Base-by-base conservation (phyloP, 30 jellyfish, hydroid and myxozoan genomes). In the Rhopilema esculentum region DNA sequence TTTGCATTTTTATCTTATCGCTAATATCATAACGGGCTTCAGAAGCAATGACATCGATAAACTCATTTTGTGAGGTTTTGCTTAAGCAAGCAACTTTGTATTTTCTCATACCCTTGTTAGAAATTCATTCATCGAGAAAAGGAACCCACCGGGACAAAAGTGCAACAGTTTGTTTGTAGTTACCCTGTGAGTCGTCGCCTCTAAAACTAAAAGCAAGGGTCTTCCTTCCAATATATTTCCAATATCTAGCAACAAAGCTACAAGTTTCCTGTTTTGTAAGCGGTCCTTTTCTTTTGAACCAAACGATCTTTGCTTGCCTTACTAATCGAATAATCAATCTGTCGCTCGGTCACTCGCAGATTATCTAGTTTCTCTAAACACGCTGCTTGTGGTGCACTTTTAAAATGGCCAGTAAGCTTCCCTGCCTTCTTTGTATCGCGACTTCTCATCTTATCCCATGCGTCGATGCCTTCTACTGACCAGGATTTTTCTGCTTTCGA, bases 321-420 rank as follows among this genome's bases (percentile, higher is more conserved):
- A n/a, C n/a, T n/a, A n/a, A n/a, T n/a, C n/a, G n/a, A n/a, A n/a
- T n/a, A n/a, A n/a, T n/a, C n/a, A n/a, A n/a, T n/a, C 32, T 64
- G 75, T 64, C 75, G 32, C 75, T 64, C 75, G 75, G 75, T 64
- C 75, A 64, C 75, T 64, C 32, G 75, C 75, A 64, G 75, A 64
- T 64, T 64, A 16, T 64, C 32, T 64, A 9, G 32, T 64, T 64
- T 64, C 75, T 64, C 75, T 64, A 64, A 6, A 64, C 75, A 64
- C 16, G 75, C 75, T 64, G 28, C 32, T 6, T 64, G 28, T n/a
- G n/a, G n/a, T n/a, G n/a, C n/a, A n/a, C n/a, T n/a, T n/a, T n/a
- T n/a, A n/a, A n/a, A n/a, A n/a, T n/a, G n/a, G n/a, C n/a, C n/a
- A n/a, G n/a, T n/a, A n/a, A n/a, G n/a, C n/a, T n/a, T n/a, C n/a